phyloP scores from a whole-genome alignment of 2,113 vertebrate species.

The Brachirus orientalis region DNA sequence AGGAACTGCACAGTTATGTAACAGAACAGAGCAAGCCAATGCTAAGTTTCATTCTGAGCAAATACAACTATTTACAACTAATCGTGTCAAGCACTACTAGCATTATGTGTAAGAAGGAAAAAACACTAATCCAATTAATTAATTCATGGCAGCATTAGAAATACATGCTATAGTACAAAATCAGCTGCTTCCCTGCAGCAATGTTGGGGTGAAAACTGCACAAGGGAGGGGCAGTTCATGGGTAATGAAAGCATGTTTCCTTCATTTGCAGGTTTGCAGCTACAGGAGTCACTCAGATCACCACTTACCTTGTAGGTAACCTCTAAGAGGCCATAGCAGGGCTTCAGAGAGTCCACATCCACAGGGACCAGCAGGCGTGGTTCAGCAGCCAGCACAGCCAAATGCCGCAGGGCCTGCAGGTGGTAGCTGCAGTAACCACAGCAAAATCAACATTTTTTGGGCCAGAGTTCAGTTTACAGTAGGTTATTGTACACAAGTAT shows the following conservation, averaged over 20 bases:
- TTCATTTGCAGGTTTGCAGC: too few species aligned
- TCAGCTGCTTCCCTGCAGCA: too few species aligned
- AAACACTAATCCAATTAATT: too few species aligned
- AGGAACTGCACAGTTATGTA: not conserved
- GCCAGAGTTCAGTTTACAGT: too few species aligned
- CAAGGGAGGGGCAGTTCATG: not conserved
- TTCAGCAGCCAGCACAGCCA: slow-evolving; percentile 93
- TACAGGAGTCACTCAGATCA: not conserved
- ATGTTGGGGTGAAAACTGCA: not conserved
- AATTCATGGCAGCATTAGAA: not conserved
- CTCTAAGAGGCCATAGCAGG: slow-evolving; percentile 94
- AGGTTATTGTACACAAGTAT: too few species aligned
- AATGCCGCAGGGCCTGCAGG: slow-evolving; percentile 94
- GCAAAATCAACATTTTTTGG: not conserved
- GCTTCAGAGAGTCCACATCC: slow-evolving; percentile 92
- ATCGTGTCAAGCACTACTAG: too few species aligned
- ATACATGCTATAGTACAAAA: too few species aligned
- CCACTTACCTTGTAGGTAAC: slow-evolving; percentile 92
- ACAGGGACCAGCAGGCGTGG: slow-evolving; percentile 94
- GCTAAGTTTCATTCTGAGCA: not conserved
- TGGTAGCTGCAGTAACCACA: slow-evolving; percentile 87
- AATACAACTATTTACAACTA: too few species aligned
- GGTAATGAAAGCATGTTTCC: not conserved
- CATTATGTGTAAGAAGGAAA: too few species aligned
- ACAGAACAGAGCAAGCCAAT: not conserved